Evolutionary conservation across 2,113 vertebrate species (phyloP).

Genomic region (Trogon melanurus): DNA sequence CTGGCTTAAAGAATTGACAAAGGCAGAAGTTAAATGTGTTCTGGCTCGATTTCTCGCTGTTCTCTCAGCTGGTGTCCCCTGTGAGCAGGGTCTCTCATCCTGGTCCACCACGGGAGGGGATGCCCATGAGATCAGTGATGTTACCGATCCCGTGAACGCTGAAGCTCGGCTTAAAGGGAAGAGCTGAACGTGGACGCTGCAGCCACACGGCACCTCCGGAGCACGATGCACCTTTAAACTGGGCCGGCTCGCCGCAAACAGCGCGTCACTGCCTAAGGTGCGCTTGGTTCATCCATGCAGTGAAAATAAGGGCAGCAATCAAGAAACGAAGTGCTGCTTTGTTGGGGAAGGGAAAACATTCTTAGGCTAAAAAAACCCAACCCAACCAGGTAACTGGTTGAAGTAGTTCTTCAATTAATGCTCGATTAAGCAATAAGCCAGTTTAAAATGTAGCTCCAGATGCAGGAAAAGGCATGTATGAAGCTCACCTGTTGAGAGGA

Average conservation of each 20-base stretch:
- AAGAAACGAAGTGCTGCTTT: background rate
- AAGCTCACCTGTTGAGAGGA: slow-evolving; percentile 65
- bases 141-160: background rate
- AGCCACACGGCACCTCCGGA: background rate
- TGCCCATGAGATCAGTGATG: background rate
- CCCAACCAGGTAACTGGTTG: background rate
- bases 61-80: background rate
- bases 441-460: slow-evolving; percentile 14
- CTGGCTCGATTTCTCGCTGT: background rate
- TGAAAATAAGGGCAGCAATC: background rate
- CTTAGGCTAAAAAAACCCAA: background rate
- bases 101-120: rapidly evolving
- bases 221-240: background rate
- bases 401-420: slow-evolving; percentile 45
- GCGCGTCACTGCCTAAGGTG: background rate
- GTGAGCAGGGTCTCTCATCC: background rate
- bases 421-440: slow-evolving; percentile 12
- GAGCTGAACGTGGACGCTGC: background rate
- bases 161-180: background rate
- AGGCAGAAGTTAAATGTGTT: background rate
- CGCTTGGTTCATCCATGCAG: background rate
- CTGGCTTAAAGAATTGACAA: background rate
- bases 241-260: background rate
- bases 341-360: background rate
- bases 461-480: slow-evolving; percentile 11